Conservation (phyloP, 1,140 invertebrate species). For the Drosophila elegans region DNA sequence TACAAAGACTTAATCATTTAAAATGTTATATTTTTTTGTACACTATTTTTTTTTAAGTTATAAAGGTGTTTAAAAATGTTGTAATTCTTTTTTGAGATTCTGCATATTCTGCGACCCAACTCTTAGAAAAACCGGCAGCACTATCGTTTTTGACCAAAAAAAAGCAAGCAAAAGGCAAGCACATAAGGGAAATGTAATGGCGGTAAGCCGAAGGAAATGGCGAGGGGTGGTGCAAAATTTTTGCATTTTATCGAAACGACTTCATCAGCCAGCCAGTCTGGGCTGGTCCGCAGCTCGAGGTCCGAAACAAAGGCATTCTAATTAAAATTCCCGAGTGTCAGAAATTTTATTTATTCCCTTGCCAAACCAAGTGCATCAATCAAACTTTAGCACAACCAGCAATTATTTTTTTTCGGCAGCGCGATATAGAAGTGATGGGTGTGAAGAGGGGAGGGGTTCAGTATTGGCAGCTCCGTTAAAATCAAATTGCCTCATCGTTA, state of each 20-base stretch:
- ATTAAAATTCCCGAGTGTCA: slow-evolving; percentile 72
- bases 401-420: slow-evolving; percentile 46
- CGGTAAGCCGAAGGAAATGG: not conserved
- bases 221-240: slow-evolving; percentile 14
- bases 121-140: not conserved
- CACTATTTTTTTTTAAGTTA: too few species aligned
- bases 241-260: slow-evolving; percentile 55
- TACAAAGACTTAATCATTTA: too few species aligned
- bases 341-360: slow-evolving; percentile 55
- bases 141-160: not conserved
- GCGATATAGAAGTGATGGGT: not conserved
- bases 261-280: slow-evolving; percentile 43
- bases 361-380: slow-evolving; percentile 56
- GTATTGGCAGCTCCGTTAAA: slow-evolving; percentile 28
- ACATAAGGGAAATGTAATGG: not conserved
- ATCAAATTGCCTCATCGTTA: slow-evolving; percentile 57
- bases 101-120: too few species aligned
- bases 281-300: slow-evolving; percentile 5
- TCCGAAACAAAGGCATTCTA: slow-evolving; percentile 66
- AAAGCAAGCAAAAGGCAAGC: not conserved
- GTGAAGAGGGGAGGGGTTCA: slow-evolving; percentile 6
- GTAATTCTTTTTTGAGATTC: too few species aligned
- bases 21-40: too few species aligned
- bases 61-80: too few species aligned
- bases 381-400: slow-evolving; percentile 65